These are phyloP conservation scores for Xyliphius kryptos DNA, from an alignment of 2,113 vertebrate species.

Conservation along the genomic window DNA sequence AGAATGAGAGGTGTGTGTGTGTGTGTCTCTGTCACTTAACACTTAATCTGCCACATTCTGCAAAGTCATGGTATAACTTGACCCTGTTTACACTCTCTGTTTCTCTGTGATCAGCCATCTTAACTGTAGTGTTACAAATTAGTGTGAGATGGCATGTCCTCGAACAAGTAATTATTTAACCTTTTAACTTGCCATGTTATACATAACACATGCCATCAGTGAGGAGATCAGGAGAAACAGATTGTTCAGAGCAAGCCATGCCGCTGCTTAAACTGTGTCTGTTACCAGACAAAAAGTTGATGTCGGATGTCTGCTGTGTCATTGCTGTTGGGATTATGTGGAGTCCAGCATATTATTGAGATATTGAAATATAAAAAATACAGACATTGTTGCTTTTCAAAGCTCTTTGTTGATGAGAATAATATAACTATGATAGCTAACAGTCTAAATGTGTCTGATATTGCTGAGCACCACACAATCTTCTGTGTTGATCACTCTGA, in stretches of 20 bases:
- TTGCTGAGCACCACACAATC: slow-evolving; percentile 32
- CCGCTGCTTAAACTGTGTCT: slow-evolving; percentile 24
- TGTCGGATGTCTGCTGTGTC: slow-evolving; percentile 35
- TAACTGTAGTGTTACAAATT: slow-evolving; percentile 35
- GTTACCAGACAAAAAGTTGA: slow-evolving; percentile 19
- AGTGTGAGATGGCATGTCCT: slow-evolving; percentile 20
- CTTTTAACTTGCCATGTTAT: not conserved
- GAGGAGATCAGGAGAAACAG: slow-evolving; percentile 29
- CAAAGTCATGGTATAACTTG: slow-evolving; percentile 32
- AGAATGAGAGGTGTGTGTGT: slow-evolving; percentile 26
- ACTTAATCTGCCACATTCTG: slow-evolving; percentile 27
- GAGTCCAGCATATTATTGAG: too few relatives aligned
- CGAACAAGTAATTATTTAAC: slow-evolving; percentile 2
- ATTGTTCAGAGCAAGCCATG: slow-evolving; percentile 24
- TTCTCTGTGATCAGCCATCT: slow-evolving; percentile 42
- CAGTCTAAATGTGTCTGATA: not conserved
- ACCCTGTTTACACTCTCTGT: slow-evolving; percentile 29
- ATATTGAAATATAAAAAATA: too few relatives aligned
- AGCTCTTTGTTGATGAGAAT: too few relatives aligned
- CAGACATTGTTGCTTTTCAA: not conserved
- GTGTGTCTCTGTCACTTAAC: slow-evolving; percentile 37
- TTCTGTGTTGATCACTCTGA: slow-evolving; percentile 29
- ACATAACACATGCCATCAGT: slow-evolving; percentile 11
- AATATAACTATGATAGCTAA: not conserved
- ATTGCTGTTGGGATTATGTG: slow-evolving; percentile 39